These are phyloP conservation scores for Sphaeramia orbicularis DNA, from an alignment of 2,797 vertebrate genomes.

Conservation along the genomic window DNA sequence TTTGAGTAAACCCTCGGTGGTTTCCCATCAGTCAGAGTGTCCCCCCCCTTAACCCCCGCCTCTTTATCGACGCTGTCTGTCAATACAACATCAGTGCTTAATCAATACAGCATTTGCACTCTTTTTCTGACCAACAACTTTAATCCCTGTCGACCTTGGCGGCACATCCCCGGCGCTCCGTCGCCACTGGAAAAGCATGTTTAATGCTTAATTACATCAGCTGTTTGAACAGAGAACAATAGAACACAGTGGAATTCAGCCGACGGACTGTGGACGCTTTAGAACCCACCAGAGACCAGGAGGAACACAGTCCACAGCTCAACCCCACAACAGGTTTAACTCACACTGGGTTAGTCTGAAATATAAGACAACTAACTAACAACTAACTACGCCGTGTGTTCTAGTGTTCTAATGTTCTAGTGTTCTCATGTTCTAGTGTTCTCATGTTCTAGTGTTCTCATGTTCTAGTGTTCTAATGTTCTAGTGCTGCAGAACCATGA, in stretches of 20 bases:
- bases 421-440: too few relatives aligned
- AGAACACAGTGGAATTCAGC: slow-evolving; percentile 2
- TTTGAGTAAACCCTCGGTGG: slow-evolving; percentile 33
- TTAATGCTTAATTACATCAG: slow-evolving; percentile 43
- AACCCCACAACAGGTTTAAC: too few relatives aligned
- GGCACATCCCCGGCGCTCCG: slow-evolving; percentile 39
- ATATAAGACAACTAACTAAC: slow-evolving; percentile 22
- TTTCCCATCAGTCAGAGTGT: slow-evolving; percentile 34
- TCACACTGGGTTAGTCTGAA: slow-evolving; percentile 8
- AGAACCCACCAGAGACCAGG: slow-evolving; percentile 25
- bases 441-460: too few relatives aligned
- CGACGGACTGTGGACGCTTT: slow-evolving; percentile 12
- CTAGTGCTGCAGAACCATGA: too few relatives aligned
- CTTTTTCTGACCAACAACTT: slow-evolving; percentile 47
- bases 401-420: too few relatives aligned
- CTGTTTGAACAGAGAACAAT: slow-evolving; percentile 21
- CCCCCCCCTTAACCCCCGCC: slow-evolving; percentile 24
- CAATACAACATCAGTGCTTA: slow-evolving; percentile 65
- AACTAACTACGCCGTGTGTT: too few relatives aligned
- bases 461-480: too few relatives aligned
- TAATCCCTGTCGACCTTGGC: slow-evolving; percentile 43
- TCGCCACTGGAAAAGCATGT: slow-evolving; percentile 45
- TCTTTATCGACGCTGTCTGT: slow-evolving; percentile 46
- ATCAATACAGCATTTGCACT: slow-evolving; percentile 57
- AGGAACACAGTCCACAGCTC: slow-evolving; percentile 8